A percentile compares a stretch with the other conserved stretches of the same genome.
These are phyloP conservation scores for Cisticola juncidis DNA, from an alignment of 2,113 vertebrate species.

Conservation along the genomic window DNA sequence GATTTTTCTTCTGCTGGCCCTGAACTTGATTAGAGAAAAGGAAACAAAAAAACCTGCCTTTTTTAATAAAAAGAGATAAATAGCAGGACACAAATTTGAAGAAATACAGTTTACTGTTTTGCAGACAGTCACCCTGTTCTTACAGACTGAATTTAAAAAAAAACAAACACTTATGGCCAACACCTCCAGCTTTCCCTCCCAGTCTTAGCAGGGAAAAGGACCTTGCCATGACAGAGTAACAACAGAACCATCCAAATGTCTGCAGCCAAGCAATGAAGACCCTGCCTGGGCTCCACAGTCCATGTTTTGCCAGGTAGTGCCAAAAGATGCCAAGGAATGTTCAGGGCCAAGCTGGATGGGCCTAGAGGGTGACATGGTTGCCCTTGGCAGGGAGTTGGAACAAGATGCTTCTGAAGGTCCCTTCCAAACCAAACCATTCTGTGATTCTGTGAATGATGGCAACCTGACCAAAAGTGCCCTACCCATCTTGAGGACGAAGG, in stretches of 20 bases:
- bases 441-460: not conserved
- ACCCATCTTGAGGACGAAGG: not conserved
- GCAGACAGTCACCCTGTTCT: not conserved
- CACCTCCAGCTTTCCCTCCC: not conserved
- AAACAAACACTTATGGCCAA: not conserved
- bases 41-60: not conserved
- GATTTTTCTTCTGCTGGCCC: not conserved
- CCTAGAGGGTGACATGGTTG: not conserved
- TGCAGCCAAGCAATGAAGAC: not conserved
- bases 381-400: not conserved
- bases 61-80: not conserved
- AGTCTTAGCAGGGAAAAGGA: not conserved
- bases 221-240: not conserved
- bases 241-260: not conserved
- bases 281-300: accelerated
- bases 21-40: not conserved
- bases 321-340: not conserved
- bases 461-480: not conserved
- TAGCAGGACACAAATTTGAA: not conserved
- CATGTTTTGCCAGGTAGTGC: not conserved
- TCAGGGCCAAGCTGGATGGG: not conserved
- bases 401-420: too few relatives aligned
- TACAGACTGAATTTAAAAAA: not conserved
- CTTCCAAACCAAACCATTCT: not conserved
- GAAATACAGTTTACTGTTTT: not conserved